Base-by-base conservation (phyloP, 2,113 vertebrate genomes). In the Rhadina sibilatrix region DNA sequence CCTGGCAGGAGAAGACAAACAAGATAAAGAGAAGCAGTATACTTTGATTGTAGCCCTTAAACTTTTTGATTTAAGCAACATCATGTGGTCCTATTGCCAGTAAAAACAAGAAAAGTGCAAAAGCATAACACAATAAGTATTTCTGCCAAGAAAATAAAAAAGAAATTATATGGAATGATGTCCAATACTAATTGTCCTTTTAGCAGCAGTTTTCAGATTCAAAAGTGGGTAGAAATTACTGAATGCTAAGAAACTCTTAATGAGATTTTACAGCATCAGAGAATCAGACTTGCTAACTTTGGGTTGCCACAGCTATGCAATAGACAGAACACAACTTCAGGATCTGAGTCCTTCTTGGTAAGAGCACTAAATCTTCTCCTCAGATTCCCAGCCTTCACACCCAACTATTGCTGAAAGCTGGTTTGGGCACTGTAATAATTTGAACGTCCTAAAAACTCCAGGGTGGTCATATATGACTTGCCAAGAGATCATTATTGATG, bases 61-160 rank as follows among this genome's bases (percentile, higher is more conserved):
- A 97, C 87, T 93, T 96, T 93, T 91, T 82, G 66, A 75, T 89
- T 94, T 89, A 76, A 46, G 37, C 40, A 64, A 72, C 64, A 94
- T 96, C 85, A 83, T 81, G 90, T 61, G 72, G 47, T 50, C 47
- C 60, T 40, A 15, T 54, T 88, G 76, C 87, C 90, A 95, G 81
- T 40, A 42, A 96, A 96, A 96, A 89, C 71, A 81, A 85, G 37
- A 47, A 4, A 69, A 77, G 17, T 59, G 56, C 35, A 87, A 85
- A 91, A 94, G 22, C 37, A 8, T 57, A 53, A 72, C 9, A 69
- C 24, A 70, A 4, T 20, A 72, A 83, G 23, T 63, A 50, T 61
- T 46, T 46, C 70, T 95, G 75, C 94, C 91, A 94, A 80, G 68
- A 94, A 97, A 97, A 75, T 85, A 95, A 61, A 96, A 76, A 95